Evolutionary conservation across 2,113 vertebrate species (phyloP).

Genomic region (Tyto alba): DNA sequence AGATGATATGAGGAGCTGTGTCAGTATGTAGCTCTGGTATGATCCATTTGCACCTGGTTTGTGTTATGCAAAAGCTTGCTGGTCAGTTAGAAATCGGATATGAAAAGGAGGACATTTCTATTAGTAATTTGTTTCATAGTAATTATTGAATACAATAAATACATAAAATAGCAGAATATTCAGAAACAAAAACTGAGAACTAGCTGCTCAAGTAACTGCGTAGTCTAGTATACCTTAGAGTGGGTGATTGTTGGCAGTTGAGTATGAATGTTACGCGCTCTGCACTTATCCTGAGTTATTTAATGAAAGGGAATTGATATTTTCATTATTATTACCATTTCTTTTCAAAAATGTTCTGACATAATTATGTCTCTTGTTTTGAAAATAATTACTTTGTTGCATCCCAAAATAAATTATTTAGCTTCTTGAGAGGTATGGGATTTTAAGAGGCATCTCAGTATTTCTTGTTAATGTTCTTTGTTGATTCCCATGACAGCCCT

Average conservation of each 20-base stretch:
- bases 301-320: background rate
- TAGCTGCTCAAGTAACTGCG: background rate
- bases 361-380: background rate
- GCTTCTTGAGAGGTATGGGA: background rate
- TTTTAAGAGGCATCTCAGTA: background rate
- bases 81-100: background rate
- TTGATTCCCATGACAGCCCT: background rate
- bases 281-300: background rate
- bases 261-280: background rate
- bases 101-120: background rate
- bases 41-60: background rate
- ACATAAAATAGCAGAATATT: background rate
- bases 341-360: background rate
- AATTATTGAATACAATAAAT: background rate
- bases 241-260: background rate
- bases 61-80: background rate
- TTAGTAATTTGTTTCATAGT: background rate
- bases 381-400: background rate
- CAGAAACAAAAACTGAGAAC: background rate
- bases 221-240: background rate
- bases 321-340: background rate
- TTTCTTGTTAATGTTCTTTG: background rate
- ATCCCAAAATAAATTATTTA: background rate
- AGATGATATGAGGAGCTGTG: background rate
- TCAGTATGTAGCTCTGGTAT: background rate